Evolutionary conservation across 2,888 invertebrate species (phyloP).

Genomic region (Apotomis betuletana): DNA sequence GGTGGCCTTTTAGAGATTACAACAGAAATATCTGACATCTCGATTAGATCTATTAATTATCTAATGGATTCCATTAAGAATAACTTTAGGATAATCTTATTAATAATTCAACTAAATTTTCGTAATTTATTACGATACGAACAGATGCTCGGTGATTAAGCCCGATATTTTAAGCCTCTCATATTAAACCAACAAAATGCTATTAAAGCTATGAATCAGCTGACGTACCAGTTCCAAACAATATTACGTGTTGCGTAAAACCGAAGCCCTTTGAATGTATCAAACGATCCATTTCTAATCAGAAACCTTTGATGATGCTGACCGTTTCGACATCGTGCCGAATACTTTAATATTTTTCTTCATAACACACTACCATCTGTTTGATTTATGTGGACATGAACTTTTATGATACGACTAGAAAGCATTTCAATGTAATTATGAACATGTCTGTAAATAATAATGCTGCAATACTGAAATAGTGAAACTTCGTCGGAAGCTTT

Average conservation of each 20-base stretch:
- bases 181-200: conserved; percentile 19
- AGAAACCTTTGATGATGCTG: conserved; percentile 57
- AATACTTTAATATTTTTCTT: conserved; percentile 21
- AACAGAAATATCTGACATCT: background rate
- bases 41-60: conserved; percentile 17
- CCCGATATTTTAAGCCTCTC: conserved; percentile 29
- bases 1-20: conserved; percentile 45
- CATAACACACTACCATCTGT: conserved; percentile 14
- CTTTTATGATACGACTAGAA: conserved; percentile 17
- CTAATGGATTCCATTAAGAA: conserved; percentile 22
- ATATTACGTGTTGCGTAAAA: conserved; percentile 48
- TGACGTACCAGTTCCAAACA: conserved; percentile 31
- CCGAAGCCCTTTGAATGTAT: conserved; percentile 50
- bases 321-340: conserved; percentile 53
- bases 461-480: conserved; percentile 24
- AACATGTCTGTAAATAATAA: background rate
- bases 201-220: conserved; percentile 29
- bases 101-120: background rate
- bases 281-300: conserved; percentile 46
- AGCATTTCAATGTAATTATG: conserved; percentile 25
- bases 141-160: conserved; percentile 28
- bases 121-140: conserved; percentile 44
- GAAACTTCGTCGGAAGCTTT: conserved; percentile 15
- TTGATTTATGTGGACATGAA: conserved; percentile 21
- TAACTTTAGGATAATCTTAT: background rate